Percentiles rank a stretch among this genome's conserved stretches.
These are phyloP conservation scores for Ctenopoma kingsleyae DNA, from an alignment of 2,797 vertebrate genomes.

Conservation along the genomic window DNA sequence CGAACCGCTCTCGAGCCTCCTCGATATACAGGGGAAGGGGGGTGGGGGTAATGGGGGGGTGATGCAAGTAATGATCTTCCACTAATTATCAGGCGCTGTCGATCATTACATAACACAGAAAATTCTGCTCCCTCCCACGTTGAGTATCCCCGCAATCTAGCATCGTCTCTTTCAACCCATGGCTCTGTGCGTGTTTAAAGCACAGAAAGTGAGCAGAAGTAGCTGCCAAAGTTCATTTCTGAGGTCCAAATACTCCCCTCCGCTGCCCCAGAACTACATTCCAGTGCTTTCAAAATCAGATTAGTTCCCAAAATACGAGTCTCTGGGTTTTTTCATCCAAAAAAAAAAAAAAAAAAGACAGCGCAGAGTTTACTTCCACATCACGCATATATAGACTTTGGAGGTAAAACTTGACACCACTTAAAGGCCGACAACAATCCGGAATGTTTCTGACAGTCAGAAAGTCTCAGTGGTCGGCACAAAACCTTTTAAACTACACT, in stretches of 20 bases:
- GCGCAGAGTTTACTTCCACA: conserved; percentile 44
- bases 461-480: conserved; percentile 36
- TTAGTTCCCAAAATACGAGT: conserved; percentile 40
- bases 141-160: conserved; percentile 72
- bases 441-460: not conserved
- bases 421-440: conserved; percentile 12
- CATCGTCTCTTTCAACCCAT: conserved; percentile 79
- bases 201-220: conserved; percentile 59
- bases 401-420: conserved; percentile 21
- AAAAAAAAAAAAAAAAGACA: not conserved
- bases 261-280: conserved; percentile 67
- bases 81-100: conserved; percentile 73
- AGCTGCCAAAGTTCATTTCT: conserved; percentile 63
- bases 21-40: conserved; percentile 25
- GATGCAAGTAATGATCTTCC: conserved; percentile 46
- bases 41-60: conserved; percentile 29
- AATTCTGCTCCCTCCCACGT: conserved; percentile 75
- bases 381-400: conserved; percentile 43
- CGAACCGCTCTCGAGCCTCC: conserved; percentile 2
- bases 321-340: conserved; percentile 48
- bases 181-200: conserved; percentile 60
- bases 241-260: conserved; percentile 47
- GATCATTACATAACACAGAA: conserved; percentile 80
- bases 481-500: conserved; percentile 42
- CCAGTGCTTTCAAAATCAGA: conserved; percentile 21